phyloP scores from a whole-genome alignment of 2,888 invertebrate species.

The Tachina fera region DNA sequence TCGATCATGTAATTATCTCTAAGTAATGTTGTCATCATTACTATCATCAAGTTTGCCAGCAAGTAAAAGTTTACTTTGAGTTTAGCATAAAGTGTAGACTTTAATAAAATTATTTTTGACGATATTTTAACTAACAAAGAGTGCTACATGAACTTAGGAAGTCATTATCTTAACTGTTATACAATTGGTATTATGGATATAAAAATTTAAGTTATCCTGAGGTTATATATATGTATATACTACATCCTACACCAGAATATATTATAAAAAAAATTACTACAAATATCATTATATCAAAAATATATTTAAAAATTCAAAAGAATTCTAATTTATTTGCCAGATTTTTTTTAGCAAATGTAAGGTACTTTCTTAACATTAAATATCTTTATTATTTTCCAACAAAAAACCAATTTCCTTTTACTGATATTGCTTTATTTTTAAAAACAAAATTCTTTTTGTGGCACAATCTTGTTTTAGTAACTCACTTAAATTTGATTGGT shows the following conservation, averaged over 20 bases:
- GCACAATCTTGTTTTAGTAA: conserved; percentile 15
- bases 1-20: conserved; percentile 48
- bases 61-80: conserved; percentile 49
- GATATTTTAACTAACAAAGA: no score
- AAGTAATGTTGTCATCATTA: conserved; percentile 50
- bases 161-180: conserved; percentile 31
- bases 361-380: not conserved
- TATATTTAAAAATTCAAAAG: no score
- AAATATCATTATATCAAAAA: no score
- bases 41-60: conserved; percentile 24
- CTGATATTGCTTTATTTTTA: not conserved
- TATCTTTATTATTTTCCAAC: not conserved
- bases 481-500: conserved; percentile 54
- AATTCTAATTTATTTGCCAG: no score
- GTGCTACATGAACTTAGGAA: conserved; percentile 35
- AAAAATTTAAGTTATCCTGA: no score
- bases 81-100: not conserved
- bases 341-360: not conserved
- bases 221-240: no score
- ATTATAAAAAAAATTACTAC: no score
- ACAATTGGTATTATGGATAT: not conserved
- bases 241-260: conserved; percentile 11
- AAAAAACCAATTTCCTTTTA: not conserved
- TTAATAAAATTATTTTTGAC: not conserved
- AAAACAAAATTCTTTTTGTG: conserved; percentile 18